Conservation (phyloP, 2,888 invertebrate species). For the Lacanobia wlatinum region DNA sequence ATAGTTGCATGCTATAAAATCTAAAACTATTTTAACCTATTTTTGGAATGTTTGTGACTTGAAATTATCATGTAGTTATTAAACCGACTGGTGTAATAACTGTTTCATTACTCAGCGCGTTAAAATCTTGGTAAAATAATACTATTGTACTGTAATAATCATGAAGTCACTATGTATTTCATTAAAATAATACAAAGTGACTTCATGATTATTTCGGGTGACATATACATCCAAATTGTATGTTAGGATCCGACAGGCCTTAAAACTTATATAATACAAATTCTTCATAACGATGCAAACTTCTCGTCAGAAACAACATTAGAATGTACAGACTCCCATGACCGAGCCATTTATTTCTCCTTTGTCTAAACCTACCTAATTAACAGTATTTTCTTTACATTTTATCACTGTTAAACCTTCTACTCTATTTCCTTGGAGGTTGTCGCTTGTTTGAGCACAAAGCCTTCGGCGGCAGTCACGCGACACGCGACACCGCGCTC, state of each 20-base stretch:
- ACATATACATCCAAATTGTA: neutral
- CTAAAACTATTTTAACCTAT: neutral
- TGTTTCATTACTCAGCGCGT: neutral
- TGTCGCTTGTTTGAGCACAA: slow-evolving; percentile 19
- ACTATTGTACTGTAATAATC: too few relatives aligned
- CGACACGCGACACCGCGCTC: slow-evolving; percentile 63
- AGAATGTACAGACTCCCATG: neutral
- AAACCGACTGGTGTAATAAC: neutral
- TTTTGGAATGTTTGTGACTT: slow-evolving; percentile 8
- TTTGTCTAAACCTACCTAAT: neutral
- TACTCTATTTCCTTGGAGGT: neutral
- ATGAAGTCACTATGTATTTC: neutral
- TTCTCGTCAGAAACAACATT: neutral
- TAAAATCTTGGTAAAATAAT: neutral
- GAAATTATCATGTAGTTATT: neutral
- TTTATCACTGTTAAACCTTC: neutral
- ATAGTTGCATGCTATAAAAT: neutral
- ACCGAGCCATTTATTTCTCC: neutral
- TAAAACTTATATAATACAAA: neutral
- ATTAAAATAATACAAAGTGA: too few relatives aligned
- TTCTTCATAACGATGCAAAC: neutral
- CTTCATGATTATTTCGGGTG: too few relatives aligned
- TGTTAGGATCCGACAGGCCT: neutral
- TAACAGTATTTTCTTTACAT: slow-evolving; percentile 25
- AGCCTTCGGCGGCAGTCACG: slow-evolving; percentile 40